phyloP scores from a whole-genome alignment of 2,888 invertebrate genomes.

The Loripinus fragilis region DNA sequence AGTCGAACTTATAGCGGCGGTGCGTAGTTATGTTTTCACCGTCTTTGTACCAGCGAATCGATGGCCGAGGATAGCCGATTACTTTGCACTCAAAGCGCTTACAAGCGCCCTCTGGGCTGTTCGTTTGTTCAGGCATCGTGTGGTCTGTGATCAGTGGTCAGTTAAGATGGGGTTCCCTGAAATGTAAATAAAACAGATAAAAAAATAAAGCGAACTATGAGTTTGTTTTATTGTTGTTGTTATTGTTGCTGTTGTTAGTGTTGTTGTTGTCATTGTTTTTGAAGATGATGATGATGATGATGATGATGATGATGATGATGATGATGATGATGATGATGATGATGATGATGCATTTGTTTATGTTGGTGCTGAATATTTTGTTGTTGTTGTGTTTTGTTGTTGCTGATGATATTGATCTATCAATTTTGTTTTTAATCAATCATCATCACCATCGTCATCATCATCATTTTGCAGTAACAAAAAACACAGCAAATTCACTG shows the following conservation, averaged over 20 bases:
- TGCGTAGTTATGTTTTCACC: slow-evolving; percentile 78
- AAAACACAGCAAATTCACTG: too few species aligned
- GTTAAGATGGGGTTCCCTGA: not conserved
- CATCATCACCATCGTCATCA: too few species aligned
- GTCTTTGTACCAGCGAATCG: slow-evolving; percentile 83
- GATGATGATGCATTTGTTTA: not conserved
- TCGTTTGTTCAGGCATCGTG: slow-evolving; percentile 62
- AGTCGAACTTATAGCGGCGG: slow-evolving; percentile 76
- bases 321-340: not conserved
- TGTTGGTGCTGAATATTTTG: not conserved
- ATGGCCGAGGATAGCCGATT: slow-evolving; percentile 80
- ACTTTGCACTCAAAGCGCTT: slow-evolving; percentile 82
- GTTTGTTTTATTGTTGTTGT: not conserved
- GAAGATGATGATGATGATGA: not conserved
- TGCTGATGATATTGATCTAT: too few species aligned
- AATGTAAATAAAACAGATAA: not conserved
- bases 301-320: not conserved
- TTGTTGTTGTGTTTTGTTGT: not conserved
- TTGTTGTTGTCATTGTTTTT: not conserved
- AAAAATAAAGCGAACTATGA: not conserved
- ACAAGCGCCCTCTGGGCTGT: slow-evolving; percentile 75
- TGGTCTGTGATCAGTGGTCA: too few species aligned
- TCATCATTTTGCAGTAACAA: too few species aligned
- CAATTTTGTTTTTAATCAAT: too few species aligned
- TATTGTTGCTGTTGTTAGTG: too few species aligned